Percentiles rank a stretch among this genome's conserved stretches.
Evolutionary conservation across 2,113 vertebrate species (phyloP).

Genomic region (Eleginops maclovinus): DNA sequence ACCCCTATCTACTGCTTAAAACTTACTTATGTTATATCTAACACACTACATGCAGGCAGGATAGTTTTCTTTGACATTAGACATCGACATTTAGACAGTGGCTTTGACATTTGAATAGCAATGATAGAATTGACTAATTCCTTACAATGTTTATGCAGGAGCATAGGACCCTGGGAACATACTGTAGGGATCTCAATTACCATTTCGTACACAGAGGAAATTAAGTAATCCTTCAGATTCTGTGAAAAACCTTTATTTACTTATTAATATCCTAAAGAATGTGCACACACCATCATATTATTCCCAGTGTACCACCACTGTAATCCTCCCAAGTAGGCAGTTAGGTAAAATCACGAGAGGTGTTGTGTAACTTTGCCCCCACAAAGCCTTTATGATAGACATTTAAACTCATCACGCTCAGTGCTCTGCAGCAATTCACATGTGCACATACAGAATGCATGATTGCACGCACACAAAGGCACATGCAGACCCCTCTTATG

Average conservation of each 20-base stretch:
- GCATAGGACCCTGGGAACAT: too few relatives aligned
- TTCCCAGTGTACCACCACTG: conserved; percentile 27
- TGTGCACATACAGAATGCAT: neutral
- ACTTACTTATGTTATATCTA: too few relatives aligned
- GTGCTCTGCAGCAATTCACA: conserved; percentile 15
- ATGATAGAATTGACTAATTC: too few relatives aligned
- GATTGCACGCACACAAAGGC: conserved; percentile 8
- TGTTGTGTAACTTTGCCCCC: conserved; percentile 56
- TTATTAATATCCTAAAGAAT: neutral
- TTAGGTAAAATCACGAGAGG: conserved; percentile 45
- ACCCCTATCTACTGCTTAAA: too few relatives aligned
- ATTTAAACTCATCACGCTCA: conserved; percentile 41
- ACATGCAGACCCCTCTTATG: too few relatives aligned
- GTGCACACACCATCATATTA: neutral
- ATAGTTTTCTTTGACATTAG: too few relatives aligned
- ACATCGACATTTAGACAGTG: too few relatives aligned
- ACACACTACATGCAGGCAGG: too few relatives aligned
- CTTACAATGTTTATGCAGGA: too few relatives aligned
- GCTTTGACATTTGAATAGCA: too few relatives aligned
- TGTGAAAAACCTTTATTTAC: conserved; percentile 1
- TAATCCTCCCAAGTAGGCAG: conserved; percentile 40
- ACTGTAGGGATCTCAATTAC: neutral
- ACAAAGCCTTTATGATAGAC: conserved; percentile 28
- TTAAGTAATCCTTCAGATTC: conserved; percentile 6
- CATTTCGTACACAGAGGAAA: neutral